Base-by-base conservation (phyloP, 2,797 vertebrate genomes). In the Synaphobranchus kaupii region DNA sequence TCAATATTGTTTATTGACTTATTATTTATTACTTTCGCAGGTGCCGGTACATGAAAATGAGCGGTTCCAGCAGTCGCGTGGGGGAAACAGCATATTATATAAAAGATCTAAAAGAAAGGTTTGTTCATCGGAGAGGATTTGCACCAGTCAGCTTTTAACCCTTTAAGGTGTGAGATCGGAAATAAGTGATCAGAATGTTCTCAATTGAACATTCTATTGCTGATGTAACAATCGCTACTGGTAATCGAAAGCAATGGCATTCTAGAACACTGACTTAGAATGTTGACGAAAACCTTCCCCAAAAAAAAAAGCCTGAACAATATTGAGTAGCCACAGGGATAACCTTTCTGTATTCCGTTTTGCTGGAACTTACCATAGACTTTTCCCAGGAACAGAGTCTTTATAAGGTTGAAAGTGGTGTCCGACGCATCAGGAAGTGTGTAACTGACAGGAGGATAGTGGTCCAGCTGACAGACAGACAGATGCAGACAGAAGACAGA, bases 381-480 rank as follows among this genome's bases (percentile, higher is more conserved):
- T 93, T 97, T 99, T 90, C 98, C 98, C 0, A 99, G 96, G 91
- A 99, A 99, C 83, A 99, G 96, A 0, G 98, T 97, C 94, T 99
- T 99, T 90, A 98, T 95, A 83, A 97, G 93, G 89, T 97, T 98
- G 96, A 99, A 98, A 83, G 97, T 92, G 0, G 91, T 95, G 92
- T 98, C 97, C 0, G 97, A 98, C 0, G 96, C 88, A 15, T 95
- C 92, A 0, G 98, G 98, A 83, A 99, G 95, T 7, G 88, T 94
- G 94, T 98, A 97, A 88, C 89, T 97, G 71, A 94, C 93, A n/a
- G 96, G 94, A 66, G 98, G 97, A 89, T 99, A 99, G 89, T 99
- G 98, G 90, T 99, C 98, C 58, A 99, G 92, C 98, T 99, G 94
- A 68, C 15, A 81, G 48, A 86, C 28, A 66, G 20, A 66, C 1